Evolutionary conservation across 2,888 invertebrate genomes (phyloP).

Genomic region (Oxystoma pomonae): DNA sequence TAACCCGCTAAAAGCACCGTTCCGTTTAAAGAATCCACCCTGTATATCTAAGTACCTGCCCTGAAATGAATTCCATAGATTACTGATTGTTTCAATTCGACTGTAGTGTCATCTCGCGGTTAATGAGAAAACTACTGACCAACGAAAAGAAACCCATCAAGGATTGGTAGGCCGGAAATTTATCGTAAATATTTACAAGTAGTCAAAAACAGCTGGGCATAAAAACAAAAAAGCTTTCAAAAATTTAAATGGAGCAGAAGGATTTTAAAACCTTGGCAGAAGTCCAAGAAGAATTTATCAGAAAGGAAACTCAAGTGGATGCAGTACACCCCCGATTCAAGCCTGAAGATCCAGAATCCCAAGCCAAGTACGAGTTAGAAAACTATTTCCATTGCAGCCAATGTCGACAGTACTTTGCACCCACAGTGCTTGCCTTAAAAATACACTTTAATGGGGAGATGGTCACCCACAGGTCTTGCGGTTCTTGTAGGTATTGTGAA

Average conservation of each 20-base stretch:
- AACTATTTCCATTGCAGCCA: conserved; percentile 39
- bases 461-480: conserved; percentile 34
- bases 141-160: too few species aligned
- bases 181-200: too few species aligned
- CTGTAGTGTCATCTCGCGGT: too few species aligned
- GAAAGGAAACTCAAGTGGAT: conserved; percentile 33
- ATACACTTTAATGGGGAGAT: conserved; percentile 40
- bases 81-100: too few species aligned
- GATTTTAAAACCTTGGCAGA: conserved; percentile 15
- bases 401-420: conserved; percentile 41
- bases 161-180: too few species aligned
- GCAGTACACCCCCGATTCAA: conserved; percentile 43
- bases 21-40: too few species aligned
- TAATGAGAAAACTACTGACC: too few species aligned
- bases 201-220: neutral
- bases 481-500: conserved; percentile 42
- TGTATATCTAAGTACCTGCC: too few species aligned
- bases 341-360: conserved; percentile 32
- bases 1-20: too few species aligned
- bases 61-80: too few species aligned
- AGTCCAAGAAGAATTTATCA: conserved; percentile 12
- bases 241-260: neutral
- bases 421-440: conserved; percentile 35
- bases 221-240: neutral
- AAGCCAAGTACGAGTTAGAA: conserved; percentile 36